Base-by-base conservation (phyloP, 2,797 vertebrate genomes). In the Acanthis flammea region DNA sequence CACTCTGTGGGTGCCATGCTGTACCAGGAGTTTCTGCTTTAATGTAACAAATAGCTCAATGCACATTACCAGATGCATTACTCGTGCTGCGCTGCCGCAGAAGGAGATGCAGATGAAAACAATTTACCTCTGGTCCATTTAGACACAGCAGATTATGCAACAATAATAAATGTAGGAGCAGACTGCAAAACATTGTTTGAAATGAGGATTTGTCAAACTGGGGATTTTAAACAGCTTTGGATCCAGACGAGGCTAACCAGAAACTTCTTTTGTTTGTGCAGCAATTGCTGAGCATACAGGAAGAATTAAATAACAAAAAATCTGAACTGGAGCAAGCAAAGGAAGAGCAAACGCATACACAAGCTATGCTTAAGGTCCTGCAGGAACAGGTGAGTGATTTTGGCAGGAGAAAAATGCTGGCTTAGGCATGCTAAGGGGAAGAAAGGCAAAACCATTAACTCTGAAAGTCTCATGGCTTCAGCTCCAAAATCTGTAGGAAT, bases 211-310 rank as follows among this genome's bases (percentile, higher is more conserved):
- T 85, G 62, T 81, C 88, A 70, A 83, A 61, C 50, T 35, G 75
- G 24, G 23, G 39, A 41, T 92, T 92, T 78, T 54, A 83, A 92
- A 65, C 58, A 0, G 3, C 58, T 86, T 87, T 76, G 66, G 37
- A 73, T 88, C 58, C 60, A 48, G 35, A 21, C 1, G 0, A 48
- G 50, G 28, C 44, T 97, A 73, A 97, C 45, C 35, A 75, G 74
- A 91, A 95, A 65, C 61, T 71, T 88, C 54, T 94, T 97, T 97
- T 94, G 12, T 93, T 92, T 97, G 58, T 92, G 45, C 97, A 99
- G 99, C 99, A 99, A 98, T 96, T 99, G 84, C 95, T 99, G 90
- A 98, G 97, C 70, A 98, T 99, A 84, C 99, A 99, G 95, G 99
- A 99, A 77, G 98, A 99, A 97, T 96, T 99, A 97, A 98, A 98